Base-by-base conservation (phyloP, 2,888 invertebrate species). In the Imbricaverruca yamaguchii region DNA sequence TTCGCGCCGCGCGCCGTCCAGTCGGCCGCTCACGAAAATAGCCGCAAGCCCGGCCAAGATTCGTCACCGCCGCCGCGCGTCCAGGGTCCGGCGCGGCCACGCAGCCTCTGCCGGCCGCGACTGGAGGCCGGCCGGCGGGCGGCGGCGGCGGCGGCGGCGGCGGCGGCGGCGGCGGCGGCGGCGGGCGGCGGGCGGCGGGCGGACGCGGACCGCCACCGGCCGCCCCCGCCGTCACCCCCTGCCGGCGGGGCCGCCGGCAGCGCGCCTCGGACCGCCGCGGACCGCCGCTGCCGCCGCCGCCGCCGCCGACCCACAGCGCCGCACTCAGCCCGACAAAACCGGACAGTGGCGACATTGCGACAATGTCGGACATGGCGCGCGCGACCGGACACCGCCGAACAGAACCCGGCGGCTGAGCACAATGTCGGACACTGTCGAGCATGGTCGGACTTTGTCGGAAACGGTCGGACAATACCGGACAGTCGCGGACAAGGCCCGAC, bases 1-100 rank as follows among this genome's bases (percentile, higher is more conserved):
- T 74, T 21, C 15, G 23, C 74, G 74, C 74, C 74, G 74, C 74
- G 74, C 74, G 74, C 69, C 74, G 74, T 53, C 74, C 74, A 55
- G 74, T 55, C 53, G 74, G 74, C 74, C 74, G 74, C 21, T 39
- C 74, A 74, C 74, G 53, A 74, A 74, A 74, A 74, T 74, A 74
- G 74, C 74, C 74, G 74, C 74, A 55, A 74, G 74, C 74, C 74
- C 55, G 74, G 74, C 74, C 74, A 74, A 74, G 74, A 74, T 74
- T 74, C 74, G 74, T 74, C 74, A 74, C 74, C 74, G 39, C 53
- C 74, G 59, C 59, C 59, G 59, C 74, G 74, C 74, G 74, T 55
- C 53, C 74, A 55, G 74, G 55, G 74, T 74, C 74, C 53, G 21
- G 53, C 53, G 74, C 53, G 74, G 53, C 74, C 74, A 74, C 53